Conservation (phyloP, 2,113 vertebrate genomes). For the Butorides virescens region DNA sequence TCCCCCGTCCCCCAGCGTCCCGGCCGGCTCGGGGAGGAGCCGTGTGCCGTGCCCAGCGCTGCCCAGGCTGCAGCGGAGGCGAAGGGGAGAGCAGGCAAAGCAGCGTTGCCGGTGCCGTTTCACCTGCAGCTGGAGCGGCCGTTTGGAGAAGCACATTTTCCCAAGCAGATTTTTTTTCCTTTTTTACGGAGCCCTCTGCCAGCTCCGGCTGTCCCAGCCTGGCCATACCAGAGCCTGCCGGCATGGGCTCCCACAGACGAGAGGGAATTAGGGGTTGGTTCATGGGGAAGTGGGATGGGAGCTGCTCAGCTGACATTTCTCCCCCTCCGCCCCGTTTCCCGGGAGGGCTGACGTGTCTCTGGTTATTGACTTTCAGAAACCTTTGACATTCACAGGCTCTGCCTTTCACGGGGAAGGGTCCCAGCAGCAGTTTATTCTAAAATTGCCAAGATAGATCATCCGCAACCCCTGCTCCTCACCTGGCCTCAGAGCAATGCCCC, state of each 20-base stretch:
- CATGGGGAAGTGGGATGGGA: background rate
- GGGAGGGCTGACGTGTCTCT: background rate
- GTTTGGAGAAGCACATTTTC: background rate
- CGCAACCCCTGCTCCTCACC: background rate
- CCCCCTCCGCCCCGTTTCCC: background rate
- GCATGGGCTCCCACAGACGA: rapidly evolving
- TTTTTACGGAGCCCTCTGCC: background rate
- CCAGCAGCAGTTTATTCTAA: background rate
- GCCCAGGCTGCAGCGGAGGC: rapidly evolving
- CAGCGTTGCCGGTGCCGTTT: rapidly evolving
- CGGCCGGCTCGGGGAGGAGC: background rate
- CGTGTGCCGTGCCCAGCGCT: rapidly evolving
- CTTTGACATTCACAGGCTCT: background rate
- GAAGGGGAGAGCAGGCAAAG: rapidly evolving
- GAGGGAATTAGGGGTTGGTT: background rate
- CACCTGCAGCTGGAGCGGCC: background rate
- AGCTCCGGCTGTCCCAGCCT: background rate
- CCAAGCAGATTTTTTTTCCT: too few relatives aligned
- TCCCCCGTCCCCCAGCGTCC: background rate
- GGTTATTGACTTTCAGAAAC: background rate
- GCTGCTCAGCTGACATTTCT: background rate
- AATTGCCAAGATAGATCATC: background rate
- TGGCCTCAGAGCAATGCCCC: background rate
- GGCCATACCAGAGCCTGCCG: background rate
- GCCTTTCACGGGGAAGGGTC: background rate